Base-by-base conservation (phyloP, 2,888 invertebrate species). In the Agelastica alni region DNA sequence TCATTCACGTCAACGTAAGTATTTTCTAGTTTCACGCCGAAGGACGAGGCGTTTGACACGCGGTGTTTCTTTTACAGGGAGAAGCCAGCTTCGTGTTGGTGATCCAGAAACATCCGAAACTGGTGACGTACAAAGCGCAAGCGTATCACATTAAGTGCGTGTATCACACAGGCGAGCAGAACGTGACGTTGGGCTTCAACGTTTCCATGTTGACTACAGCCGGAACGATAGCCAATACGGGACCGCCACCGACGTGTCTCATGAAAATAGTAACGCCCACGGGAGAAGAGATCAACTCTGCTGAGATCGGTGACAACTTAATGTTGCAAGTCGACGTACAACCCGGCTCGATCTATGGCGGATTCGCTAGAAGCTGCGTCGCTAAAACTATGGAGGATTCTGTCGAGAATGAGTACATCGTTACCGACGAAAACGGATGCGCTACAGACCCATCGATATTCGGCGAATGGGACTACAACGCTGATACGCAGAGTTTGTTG, bases 71-170 rank as follows among this genome's bases (percentile, higher is more conserved):
- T 63, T 74, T 76, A 53, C 76, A 90, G 89, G 94, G 94, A 44
- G 85, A 93, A 74, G 95, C 95, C 16, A 92, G 91, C 72, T 96
- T 95, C 74, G 91, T 96, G 1, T 81, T 97, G 34, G 94, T 97
- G 16, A 92, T 97, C 72, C 96, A 97, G 75, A 93, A 94, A 78
- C 96, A 97, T 85, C 94, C 95, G 0, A 93, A 93, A 80, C 82
- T 97, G 46, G 89, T 96, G 44, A 97, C 96, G 0, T 92, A 91
- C 74, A 91, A 92, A 71, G 94, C 96, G 3, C 93, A 95, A 76
- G 96, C 96, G 1, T 97, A 96, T 80, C 93, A 96, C 77, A 93
- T 97, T 61, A 93, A 93, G 75, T 96, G 96, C 75, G 89, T 94
- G 51, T 96, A 96, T 75, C 92, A 94, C 76, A 94, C 93, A 0